These are phyloP conservation scores for Spheniscus humboldti DNA, from an alignment of 2,797 vertebrate genomes.

Conservation along the genomic window DNA sequence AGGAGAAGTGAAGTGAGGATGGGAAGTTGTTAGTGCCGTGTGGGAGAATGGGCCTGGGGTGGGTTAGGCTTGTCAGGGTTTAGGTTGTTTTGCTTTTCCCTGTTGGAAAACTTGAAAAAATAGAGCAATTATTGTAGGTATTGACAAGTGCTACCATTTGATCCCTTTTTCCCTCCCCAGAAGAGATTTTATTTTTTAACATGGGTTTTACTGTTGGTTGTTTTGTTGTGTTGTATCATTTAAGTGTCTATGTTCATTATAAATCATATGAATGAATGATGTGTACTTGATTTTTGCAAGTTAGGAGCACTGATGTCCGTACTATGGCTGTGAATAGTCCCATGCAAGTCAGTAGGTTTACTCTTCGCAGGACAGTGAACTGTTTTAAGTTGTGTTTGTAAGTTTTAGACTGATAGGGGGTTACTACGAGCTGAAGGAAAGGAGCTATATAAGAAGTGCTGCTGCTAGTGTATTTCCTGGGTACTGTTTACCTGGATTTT, in stretches of 20 bases:
- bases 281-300: not conserved
- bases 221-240: not conserved
- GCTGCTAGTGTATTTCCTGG: not conserved
- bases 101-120: not conserved
- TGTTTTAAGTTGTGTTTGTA: not conserved
- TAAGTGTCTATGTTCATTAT: not conserved
- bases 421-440: not conserved
- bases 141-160: not conserved
- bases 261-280: not conserved
- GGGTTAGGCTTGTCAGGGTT: not conserved
- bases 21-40: not conserved
- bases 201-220: not conserved
- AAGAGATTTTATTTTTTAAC: not conserved
- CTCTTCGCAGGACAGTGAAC: not conserved
- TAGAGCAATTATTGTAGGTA: not conserved
- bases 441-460: not conserved
- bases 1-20: not conserved
- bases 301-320: not conserved
- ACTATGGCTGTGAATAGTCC: not conserved
- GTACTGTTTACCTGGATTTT: not conserved
- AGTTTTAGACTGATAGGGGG: not conserved
- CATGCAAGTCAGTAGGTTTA: not conserved
- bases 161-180: not conserved
- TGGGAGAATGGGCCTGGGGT: not conserved
- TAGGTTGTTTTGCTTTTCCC: not conserved